These are phyloP conservation scores for Pilophorus perplexus DNA, from an alignment of 2,888 invertebrate species.

Conservation along the genomic window DNA sequence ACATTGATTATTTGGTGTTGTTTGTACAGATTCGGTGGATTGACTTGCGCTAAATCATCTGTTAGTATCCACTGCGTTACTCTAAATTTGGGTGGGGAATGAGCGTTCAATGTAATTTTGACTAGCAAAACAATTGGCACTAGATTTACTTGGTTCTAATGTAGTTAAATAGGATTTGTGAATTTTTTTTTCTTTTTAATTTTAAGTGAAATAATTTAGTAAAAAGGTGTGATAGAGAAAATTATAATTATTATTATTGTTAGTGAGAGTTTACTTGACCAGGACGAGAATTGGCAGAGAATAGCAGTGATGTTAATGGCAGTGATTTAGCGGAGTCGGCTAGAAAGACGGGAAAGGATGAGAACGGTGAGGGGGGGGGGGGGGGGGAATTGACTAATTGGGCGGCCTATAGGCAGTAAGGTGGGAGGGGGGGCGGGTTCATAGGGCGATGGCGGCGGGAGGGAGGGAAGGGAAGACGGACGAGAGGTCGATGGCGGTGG, in stretches of 20 bases:
- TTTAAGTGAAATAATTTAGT: not conserved
- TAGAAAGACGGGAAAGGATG: not conserved
- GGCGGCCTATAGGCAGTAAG: slow-evolving; percentile 11
- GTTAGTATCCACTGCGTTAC: no score
- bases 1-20: slow-evolving; percentile 11
- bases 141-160: no score
- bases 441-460: slow-evolving; percentile 47
- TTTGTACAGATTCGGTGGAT: slow-evolving; percentile 22
- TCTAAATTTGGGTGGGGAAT: no score
- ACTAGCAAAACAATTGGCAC: no score
- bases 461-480: slow-evolving; percentile 49
- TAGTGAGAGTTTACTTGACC: not conserved
- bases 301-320: slow-evolving; percentile 20
- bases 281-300: not conserved
- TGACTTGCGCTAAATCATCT: slow-evolving; percentile 18
- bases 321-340: slow-evolving; percentile 23
- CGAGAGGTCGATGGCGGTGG: slow-evolving; percentile 64
- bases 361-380: not conserved
- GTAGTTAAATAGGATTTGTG: no score
- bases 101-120: no score
- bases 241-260: no score
- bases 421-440: slow-evolving; percentile 38
- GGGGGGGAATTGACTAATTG: slow-evolving; percentile 14
- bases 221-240: not conserved
- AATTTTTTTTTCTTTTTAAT: no score